Base-by-base conservation (phyloP, 2,888 invertebrate genomes). In the Calliphora vomitoria region DNA sequence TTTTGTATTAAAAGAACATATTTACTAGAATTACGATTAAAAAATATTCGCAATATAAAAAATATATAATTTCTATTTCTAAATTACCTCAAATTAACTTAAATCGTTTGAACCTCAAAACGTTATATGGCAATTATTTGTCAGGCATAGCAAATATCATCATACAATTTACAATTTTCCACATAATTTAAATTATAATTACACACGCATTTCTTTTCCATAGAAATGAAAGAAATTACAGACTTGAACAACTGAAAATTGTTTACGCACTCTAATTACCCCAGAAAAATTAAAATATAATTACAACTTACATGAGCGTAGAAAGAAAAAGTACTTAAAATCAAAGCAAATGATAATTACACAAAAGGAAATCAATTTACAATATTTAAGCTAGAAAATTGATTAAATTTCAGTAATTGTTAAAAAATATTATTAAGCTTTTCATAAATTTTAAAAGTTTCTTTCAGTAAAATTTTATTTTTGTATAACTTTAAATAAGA, bases 221-320 rank as follows among this genome's bases (percentile, higher is more conserved):
- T 60, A 69, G 60, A 47, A 47, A n/a, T 50, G 31, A 55, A 44
- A 41, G 55, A 15, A 66, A 62, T 44, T 4, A 44, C 5, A n/a
- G 4, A 35, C 15, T 6, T 11, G 66, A 50, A 47, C 31, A 55
- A 75, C 20, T 8, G n/a, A 31, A 55, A 18, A 25, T 41, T 25
- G 13, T 20, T 8, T 31, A 71, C 76, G 76, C 76, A 76, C 55
- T 82, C 66, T 82, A 82, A 82, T 68, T 82, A 35, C 13, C 11
- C 11, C 11, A 41, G 44, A 18, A 68, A 72, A 44, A 64, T 20
- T 31, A 31, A 75, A 66, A 58, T 58, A 58, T 74, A 81, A 81
- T 81, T 81, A 64, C 38, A 62, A 64, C 11, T 62, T 41, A 31
- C 62, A 62, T 64, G 41, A 64, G 25, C 20, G 13, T 50, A 53